Conservation (phyloP, 37 sponge, comb jelly and placozoan genomes). For the Spongia lamella region DNA sequence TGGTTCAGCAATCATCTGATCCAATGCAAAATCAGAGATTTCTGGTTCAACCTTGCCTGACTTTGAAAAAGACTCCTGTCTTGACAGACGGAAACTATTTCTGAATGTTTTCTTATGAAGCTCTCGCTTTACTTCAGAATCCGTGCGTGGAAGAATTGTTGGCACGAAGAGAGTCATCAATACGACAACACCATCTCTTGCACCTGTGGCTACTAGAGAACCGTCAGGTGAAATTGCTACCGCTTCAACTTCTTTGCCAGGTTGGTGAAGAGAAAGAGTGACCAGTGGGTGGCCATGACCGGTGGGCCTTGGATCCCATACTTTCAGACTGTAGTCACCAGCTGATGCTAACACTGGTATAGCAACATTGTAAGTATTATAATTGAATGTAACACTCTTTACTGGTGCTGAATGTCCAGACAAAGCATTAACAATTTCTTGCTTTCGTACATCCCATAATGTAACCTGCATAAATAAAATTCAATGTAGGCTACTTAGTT, state of each 20-base stretch:
- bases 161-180: conserved; percentile 65
- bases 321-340: conserved; percentile 58
- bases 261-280: conserved; percentile 35
- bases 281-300: conserved; percentile 45
- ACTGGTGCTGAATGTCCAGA: conserved; percentile 71
- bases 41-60: too few relatives aligned
- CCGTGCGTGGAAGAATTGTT: conserved; percentile 17
- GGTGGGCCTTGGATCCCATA: conserved; percentile 69
- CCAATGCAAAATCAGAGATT: too few relatives aligned
- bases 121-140: too few relatives aligned
- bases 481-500: background rate
- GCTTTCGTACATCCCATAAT: conserved; percentile 74
- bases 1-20: too few relatives aligned
- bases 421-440: conserved; percentile 61
- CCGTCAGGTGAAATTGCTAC: conserved; percentile 83
- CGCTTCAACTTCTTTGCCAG: conserved; percentile 79
- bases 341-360: conserved; percentile 70
- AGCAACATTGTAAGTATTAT: conserved; percentile 31
- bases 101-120: too few relatives aligned
- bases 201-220: conserved; percentile 74
- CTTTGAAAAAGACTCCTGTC: too few relatives aligned
- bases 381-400: conserved; percentile 68
- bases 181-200: conserved; percentile 70
- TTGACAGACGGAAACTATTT: too few relatives aligned
- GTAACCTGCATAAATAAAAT: conserved; percentile 41